These are phyloP conservation scores for Neolamprologus tretocephalus DNA, from an alignment of 2,113 vertebrate genomes.

Conservation along the genomic window DNA sequence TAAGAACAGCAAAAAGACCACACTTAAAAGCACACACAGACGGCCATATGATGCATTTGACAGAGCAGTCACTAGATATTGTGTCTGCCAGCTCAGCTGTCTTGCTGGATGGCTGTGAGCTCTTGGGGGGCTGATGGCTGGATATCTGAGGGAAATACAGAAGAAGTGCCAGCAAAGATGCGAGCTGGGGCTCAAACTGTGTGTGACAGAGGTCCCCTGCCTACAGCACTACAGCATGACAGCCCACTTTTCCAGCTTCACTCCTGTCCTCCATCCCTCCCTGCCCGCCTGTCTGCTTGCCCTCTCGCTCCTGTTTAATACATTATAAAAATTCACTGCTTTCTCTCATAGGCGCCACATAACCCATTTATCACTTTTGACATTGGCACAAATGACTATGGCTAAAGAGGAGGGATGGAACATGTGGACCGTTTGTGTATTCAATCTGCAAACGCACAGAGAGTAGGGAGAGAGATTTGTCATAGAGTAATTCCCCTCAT, in stretches of 20 bases:
- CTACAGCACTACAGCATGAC: slow-evolving; percentile 27
- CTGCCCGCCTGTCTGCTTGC: background rate
- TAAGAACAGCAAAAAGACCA: background rate
- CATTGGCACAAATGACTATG: slow-evolving; percentile 61
- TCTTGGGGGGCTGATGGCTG: slow-evolving; percentile 27
- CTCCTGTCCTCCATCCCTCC: background rate
- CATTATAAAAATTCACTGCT: slow-evolving; percentile 50
- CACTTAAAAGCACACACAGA: background rate
- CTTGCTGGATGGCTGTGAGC: slow-evolving; percentile 25
- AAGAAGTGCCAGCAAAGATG: slow-evolving; percentile 39
- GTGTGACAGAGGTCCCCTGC: slow-evolving; percentile 40
- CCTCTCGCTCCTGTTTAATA: slow-evolving; percentile 46
- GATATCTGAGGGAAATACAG: slow-evolving; percentile 43
- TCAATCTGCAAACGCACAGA: slow-evolving; percentile 24
- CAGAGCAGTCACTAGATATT: slow-evolving; percentile 12
- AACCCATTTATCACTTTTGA: slow-evolving; percentile 67
- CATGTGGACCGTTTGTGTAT: slow-evolving; percentile 47
- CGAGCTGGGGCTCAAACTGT: slow-evolving; percentile 24
- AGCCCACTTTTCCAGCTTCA: slow-evolving; percentile 19
- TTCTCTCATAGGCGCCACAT: slow-evolving; percentile 33
- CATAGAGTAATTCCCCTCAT: slow-evolving; percentile 35
- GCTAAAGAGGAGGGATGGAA: slow-evolving; percentile 62
- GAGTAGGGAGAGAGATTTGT: slow-evolving; percentile 27
- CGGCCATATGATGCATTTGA: background rate
- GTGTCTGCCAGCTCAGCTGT: slow-evolving; percentile 28